Conservation (phyloP, 2,797 vertebrate species). For the Chelmon rostratus region DNA sequence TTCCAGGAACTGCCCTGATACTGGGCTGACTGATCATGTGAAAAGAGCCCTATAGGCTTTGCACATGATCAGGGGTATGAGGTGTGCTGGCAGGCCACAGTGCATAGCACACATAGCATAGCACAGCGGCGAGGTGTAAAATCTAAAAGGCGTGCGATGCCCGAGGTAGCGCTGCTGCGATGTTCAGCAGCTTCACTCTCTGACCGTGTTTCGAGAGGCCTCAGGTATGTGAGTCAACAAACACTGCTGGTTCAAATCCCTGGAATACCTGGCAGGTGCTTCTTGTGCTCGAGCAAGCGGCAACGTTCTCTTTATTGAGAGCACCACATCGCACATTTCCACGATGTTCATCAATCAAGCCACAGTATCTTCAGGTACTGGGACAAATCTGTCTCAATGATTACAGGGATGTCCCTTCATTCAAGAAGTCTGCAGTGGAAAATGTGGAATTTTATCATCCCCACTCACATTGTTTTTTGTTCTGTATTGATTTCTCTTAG, state of each 20-base stretch:
- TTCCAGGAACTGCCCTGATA: no score
- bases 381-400: not conserved
- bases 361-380: not conserved
- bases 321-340: not conserved
- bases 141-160: not conserved
- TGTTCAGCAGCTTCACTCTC: not conserved
- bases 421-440: not conserved
- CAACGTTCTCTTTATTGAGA: not conserved
- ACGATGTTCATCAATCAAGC: not conserved
- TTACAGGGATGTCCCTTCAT: not conserved
- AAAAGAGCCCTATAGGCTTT: slow-evolving; percentile 4
- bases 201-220: not conserved
- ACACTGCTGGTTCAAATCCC: not conserved
- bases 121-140: not conserved
- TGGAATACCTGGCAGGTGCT: not conserved
- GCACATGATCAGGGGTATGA: not conserved
- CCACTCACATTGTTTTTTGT: not conserved
- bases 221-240: not conserved
- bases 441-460: not conserved
- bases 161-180: not conserved
- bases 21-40: slow-evolving; percentile 12
- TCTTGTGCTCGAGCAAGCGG: not conserved
- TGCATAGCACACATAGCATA: not conserved
- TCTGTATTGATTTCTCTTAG: not conserved
- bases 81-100: no score